phyloP scores from a whole-genome alignment of 2,113 vertebrate species.

The Tragelaphus buxtoni region DNA sequence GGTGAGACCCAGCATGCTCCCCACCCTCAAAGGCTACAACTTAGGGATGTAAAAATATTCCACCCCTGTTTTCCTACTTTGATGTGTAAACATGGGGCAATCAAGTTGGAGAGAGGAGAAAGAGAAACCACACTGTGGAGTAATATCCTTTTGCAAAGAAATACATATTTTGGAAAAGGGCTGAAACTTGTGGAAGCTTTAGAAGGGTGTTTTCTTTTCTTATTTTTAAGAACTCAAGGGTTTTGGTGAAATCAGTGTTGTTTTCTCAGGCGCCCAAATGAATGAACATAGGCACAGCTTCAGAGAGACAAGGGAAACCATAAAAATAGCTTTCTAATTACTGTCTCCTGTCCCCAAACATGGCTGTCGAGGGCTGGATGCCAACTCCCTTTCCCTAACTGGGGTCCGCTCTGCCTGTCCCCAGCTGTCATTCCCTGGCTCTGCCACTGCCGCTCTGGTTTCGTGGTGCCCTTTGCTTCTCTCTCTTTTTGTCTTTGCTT shows the following conservation, averaged over 20 bases:
- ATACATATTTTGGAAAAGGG: background rate
- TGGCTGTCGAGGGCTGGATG: background rate
- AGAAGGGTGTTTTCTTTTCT: background rate
- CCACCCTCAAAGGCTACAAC: background rate
- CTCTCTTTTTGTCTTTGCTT: conserved; percentile 69
- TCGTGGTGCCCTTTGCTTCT: conserved; percentile 67
- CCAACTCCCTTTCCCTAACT: background rate
- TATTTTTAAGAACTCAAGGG: conserved; percentile 19
- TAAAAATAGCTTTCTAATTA: conserved; percentile 31
- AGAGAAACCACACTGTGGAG: background rate
- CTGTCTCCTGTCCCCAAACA: background rate
- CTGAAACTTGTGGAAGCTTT: background rate
- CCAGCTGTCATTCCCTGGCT: background rate
- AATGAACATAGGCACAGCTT: background rate
- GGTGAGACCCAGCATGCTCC: background rate
- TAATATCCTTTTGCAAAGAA: conserved; percentile 13
- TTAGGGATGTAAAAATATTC: background rate
- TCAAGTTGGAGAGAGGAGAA: background rate
- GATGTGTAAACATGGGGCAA: background rate
- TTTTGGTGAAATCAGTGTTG: conserved; percentile 8
- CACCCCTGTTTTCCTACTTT: background rate
- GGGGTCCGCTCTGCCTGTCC: accelerated
- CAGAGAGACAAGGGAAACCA: conserved; percentile 23
- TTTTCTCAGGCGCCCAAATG: conserved; percentile 22
- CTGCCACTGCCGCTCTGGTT: background rate